Conservation (phyloP, 2,888 invertebrate genomes). For the Rhogogaster chlorosoma region DNA sequence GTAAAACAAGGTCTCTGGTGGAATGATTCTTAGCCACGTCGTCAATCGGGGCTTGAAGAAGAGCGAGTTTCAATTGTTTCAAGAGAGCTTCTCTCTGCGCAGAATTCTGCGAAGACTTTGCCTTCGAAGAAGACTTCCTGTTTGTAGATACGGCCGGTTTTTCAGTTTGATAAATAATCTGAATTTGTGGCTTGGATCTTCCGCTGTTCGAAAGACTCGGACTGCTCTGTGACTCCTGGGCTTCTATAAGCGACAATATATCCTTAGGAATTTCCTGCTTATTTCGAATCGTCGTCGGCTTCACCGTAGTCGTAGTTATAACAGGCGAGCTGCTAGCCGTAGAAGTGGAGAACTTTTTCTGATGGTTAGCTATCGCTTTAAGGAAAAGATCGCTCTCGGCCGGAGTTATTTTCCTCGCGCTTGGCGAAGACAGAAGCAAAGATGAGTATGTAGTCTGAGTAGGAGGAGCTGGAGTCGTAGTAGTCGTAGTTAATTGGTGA, state of each 20-base stretch:
- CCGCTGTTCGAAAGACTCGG: not conserved
- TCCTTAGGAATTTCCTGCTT: constrained; percentile 65
- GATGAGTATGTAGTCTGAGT: constrained; percentile 63
- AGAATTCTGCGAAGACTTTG: constrained; percentile 62
- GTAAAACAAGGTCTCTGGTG: constrained; percentile 86
- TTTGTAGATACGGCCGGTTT: constrained; percentile 63
- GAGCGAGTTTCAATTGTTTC: constrained; percentile 86
- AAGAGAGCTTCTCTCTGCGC: constrained; percentile 85
- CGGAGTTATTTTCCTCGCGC: constrained; percentile 71
- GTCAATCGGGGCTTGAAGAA: constrained; percentile 85
- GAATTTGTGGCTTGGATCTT: constrained; percentile 78
- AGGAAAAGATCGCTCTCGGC: constrained; percentile 73
- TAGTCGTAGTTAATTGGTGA: constrained; percentile 80
- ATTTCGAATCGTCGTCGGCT: constrained; percentile 1
- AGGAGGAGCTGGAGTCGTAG: constrained; percentile 65
- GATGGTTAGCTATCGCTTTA: constrained; percentile 74
- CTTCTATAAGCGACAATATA: constrained; percentile 63
- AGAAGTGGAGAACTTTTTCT: constrained; percentile 71
- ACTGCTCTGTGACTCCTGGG: constrained; percentile 40
- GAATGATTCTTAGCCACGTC: constrained; percentile 85
- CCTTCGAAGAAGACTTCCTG: constrained; percentile 74
- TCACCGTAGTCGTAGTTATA: constrained; percentile 49
- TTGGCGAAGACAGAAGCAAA: constrained; percentile 69
- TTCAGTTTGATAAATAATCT: constrained; percentile 79
- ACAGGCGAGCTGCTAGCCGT: constrained; percentile 55